Conservation (phyloP, 1,140 invertebrate genomes). For the Cyphomyrmex costatus region DNA sequence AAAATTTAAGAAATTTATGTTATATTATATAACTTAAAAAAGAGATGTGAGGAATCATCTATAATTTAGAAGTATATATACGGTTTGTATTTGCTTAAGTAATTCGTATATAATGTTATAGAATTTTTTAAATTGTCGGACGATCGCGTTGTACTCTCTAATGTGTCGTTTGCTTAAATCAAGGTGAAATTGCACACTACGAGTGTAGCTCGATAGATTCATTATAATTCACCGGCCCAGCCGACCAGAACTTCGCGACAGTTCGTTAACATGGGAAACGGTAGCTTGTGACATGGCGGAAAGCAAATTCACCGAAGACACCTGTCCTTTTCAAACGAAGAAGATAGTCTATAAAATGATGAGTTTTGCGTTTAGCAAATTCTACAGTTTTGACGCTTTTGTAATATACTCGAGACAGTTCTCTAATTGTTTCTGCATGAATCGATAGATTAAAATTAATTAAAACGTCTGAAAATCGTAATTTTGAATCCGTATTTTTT, state of each 20-base stretch:
- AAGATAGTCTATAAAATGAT: neutral
- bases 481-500: neutral
- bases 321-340: neutral
- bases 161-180: slow-evolving; percentile 23
- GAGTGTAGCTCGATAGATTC: slow-evolving; percentile 46
- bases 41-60: neutral
- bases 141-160: neutral
- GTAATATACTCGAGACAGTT: neutral
- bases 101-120: neutral
- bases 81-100: neutral
- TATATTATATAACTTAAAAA: no score
- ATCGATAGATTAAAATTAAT: neutral
- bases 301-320: neutral
- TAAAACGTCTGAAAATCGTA: neutral
- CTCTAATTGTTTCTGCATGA: neutral
- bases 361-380: neutral
- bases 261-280: slow-evolving; percentile 67
- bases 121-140: neutral
- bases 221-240: slow-evolving; percentile 59
- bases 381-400: neutral
- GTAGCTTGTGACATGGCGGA: slow-evolving; percentile 13
- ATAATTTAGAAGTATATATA: neutral
- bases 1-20: neutral
- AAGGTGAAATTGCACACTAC: slow-evolving; percentile 5
- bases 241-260: slow-evolving; percentile 54